Base-by-base conservation (phyloP, 2,888 invertebrate genomes). In the Nomada fabriciana region DNA sequence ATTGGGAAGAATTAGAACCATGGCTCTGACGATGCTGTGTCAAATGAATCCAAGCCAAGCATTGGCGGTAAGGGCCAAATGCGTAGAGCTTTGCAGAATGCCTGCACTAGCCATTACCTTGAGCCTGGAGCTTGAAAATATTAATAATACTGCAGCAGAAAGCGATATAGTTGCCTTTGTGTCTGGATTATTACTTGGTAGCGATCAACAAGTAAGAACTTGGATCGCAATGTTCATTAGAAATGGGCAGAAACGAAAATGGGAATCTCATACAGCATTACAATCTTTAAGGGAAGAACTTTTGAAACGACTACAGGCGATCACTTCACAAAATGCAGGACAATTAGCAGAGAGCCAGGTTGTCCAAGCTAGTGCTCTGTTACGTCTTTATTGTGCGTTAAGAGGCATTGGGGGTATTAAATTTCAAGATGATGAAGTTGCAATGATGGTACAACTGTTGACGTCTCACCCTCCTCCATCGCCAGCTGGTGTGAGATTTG, bases 161-260 rank as follows among this genome's bases (percentile, higher is more conserved):
- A 94, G 94, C 79, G 96, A 96, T 90, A 94, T 96, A 94, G 97
- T 98, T 36, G 96, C 97, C 2, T 98, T 98, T 94, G 96, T 98
- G 80, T 98, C 98, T 59, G 98, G 99, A 7, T 95, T 99, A 69
- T 94, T 98, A 79, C 95, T 99, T 61, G 98, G 99, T 20, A 98
- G 97, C 91, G 98, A 99, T 94, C 97, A 97, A 92, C 96, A 97
- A 85, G 97, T 98, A 3, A 95, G 98, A 90, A 97, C 97, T 73
- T 99, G 99, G 99, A 98, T 99, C 94, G 98, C 98, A 0, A 95
- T 97, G 91, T 99, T 98, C 91, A 96, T 99, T 64, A 96, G 98
- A 76, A 97, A 97, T 88, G 97, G 97, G 0, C 98, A 98, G 90
- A 97, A 97, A 94, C 95, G 97, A 25, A 97, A 97, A 93, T 96